A percentile compares a stretch with the other conserved stretches of the same genome.
phyloP scores from a whole-genome alignment of 2,113 vertebrate genomes.

The Hipposideros armiger region DNA sequence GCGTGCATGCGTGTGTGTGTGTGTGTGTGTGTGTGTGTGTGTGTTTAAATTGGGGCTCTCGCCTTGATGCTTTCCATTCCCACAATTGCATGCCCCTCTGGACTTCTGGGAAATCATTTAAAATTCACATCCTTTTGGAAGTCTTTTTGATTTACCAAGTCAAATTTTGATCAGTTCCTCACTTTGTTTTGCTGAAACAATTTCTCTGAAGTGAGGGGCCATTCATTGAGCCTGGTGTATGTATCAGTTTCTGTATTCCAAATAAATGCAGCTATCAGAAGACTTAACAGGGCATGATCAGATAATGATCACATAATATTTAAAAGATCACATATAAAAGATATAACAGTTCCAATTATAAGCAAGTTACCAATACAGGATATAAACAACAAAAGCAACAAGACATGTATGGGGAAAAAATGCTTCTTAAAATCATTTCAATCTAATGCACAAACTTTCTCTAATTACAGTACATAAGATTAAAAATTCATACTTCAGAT shows the following conservation, averaged over 20 bases:
- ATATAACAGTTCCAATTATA: not conserved
- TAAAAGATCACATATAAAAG: not conserved
- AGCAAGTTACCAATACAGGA: not conserved
- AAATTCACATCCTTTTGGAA: slow-evolving; percentile 45
- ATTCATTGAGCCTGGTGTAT: not conserved
- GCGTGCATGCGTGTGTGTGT: not conserved
- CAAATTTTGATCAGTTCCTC: not conserved
- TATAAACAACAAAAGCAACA: not conserved
- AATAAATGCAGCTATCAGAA: not conserved
- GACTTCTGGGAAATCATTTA: slow-evolving; percentile 9
- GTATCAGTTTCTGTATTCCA: not conserved
- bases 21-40: not conserved
- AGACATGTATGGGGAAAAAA: not conserved
- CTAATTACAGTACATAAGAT: not conserved
- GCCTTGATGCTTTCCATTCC: not conserved
- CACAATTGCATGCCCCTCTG: not conserved
- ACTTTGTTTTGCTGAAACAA: not conserved
- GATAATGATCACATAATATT: not conserved
- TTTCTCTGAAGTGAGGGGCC: not conserved
- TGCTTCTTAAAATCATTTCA: not conserved
- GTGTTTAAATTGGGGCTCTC: not conserved
- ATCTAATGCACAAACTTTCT: not conserved
- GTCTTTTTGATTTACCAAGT: not conserved
- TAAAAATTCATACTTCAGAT: not conserved
- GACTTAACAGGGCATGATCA: not conserved